Base-by-base conservation (phyloP, 2,888 invertebrate species). In the Chironomus riparius region DNA sequence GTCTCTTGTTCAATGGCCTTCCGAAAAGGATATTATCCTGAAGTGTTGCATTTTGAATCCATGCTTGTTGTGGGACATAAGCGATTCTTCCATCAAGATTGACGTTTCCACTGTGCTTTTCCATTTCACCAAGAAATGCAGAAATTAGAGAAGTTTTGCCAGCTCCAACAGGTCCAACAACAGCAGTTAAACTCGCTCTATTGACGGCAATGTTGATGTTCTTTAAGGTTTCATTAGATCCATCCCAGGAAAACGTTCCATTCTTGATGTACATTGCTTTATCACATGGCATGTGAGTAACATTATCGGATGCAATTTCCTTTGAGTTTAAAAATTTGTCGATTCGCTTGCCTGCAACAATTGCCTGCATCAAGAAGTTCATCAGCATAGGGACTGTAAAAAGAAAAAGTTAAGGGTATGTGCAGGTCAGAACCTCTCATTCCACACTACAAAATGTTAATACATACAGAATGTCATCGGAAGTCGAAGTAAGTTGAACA, bases 401-500 rank as follows among this genome's bases (percentile, higher is more conserved):
- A 2, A 6, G 15, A 56, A 15, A 15, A 15, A 15, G 5, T 15
- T 15, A 87, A 83, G 77, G 83, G 83, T 81, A 88, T 83, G 2
- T 4, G 15, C 15, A 50, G 28, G 28, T 28, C 38, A 38, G 1
- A 10, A 5, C n/a, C n/a, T n/a, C n/a, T n/a, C n/a, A n/a, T 56
- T 56, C 5, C n/a, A 47, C 18, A 21, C 7, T n/a, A 21, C 4
- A 38, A 50, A 4, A 69, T n/a, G n/a, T n/a, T n/a, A n/a, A n/a
- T 38, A 61, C 72, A 62, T 18, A 72, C 72, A 80, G 79, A 87
- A 83, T 77, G 83, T 83, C 81, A 88, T 83, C 2, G 88, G 88
- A 78, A 86, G 84, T 28, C 87, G 81, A 15, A 88, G 82, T 65
- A 88, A 86, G 81, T 88, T 87, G 81, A 88, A 86, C 28, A 88